Evolutionary conservation across 2,797 vertebrate genomes (phyloP).

Genomic region (Enteromius fasciolatus): DNA sequence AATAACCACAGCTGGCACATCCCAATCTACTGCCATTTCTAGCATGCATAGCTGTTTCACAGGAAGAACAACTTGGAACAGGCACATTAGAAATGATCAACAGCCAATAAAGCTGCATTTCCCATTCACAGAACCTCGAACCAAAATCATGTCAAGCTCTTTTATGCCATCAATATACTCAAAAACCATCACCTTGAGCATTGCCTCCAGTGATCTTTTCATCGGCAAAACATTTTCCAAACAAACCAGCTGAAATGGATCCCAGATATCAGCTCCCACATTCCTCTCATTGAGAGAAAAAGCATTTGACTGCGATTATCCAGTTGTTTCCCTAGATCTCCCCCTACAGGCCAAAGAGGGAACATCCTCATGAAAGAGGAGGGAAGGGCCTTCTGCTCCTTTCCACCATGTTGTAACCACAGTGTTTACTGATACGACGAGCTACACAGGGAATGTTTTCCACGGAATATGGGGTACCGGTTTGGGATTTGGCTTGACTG

Average conservation of each 20-base stretch:
- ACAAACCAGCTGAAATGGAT: slow-evolving; percentile 21
- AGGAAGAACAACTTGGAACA: neutral
- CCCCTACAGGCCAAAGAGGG: slow-evolving; percentile 85
- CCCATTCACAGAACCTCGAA: neutral
- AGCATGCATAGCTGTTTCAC: slow-evolving; percentile 3
- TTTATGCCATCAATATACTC: neutral
- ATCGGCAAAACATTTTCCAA: neutral
- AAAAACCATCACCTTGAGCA: neutral
- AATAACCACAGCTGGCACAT: slow-evolving; percentile 17
- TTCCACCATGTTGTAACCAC: slow-evolving; percentile 90
- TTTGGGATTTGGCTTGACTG: slow-evolving; percentile 63
- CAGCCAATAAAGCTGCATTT: neutral
- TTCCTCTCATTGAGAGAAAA: slow-evolving; percentile 39
- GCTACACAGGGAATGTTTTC: slow-evolving; percentile 68
- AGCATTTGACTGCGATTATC: slow-evolving; percentile 43
- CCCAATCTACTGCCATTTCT: slow-evolving; percentile 33
- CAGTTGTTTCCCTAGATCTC: slow-evolving; percentile 70
- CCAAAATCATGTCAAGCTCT: neutral
- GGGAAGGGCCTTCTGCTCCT: slow-evolving; percentile 78
- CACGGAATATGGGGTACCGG: slow-evolving; percentile 68
- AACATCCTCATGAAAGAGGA: slow-evolving; percentile 73
- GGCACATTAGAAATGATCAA: neutral
- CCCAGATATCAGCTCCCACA: slow-evolving; percentile 19
- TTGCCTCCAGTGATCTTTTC: slow-evolving; percentile 26
- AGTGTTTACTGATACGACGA: slow-evolving; percentile 84